A percentile compares a stretch with the other conserved stretches of the same genome.
These are phyloP conservation scores for Uropetala carovei DNA, from an alignment of 2,888 invertebrate species.

Conservation along the genomic window DNA sequence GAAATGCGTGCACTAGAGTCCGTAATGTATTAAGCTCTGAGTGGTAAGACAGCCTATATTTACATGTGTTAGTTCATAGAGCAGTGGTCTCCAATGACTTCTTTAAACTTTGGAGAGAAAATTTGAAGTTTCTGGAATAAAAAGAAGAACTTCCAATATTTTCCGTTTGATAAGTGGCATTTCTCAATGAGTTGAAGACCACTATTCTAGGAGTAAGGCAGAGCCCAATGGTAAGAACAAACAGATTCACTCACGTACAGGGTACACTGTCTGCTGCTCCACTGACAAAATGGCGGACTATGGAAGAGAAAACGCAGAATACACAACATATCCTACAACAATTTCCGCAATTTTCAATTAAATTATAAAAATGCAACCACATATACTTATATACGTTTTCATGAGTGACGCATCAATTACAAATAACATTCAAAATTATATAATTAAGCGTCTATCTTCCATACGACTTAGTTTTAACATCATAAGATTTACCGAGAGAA, in stretches of 20 bases:
- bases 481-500: not conserved
- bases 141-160: constrained; percentile 28
- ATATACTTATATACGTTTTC: constrained; percentile 37
- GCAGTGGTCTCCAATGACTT: constrained; percentile 69
- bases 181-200: constrained; percentile 68
- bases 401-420: constrained; percentile 57
- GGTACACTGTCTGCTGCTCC: constrained; percentile 72
- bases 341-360: constrained; percentile 64
- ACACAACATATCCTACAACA: constrained; percentile 68
- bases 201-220: constrained; percentile 69
- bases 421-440: constrained; percentile 39
- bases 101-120: constrained; percentile 44
- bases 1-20: constrained; percentile 67
- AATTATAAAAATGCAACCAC: constrained; percentile 36
- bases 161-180: constrained; percentile 56
- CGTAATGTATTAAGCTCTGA: constrained; percentile 67
- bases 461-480: constrained; percentile 13
- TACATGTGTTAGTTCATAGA: constrained; percentile 68
- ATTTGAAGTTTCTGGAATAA: not conserved
- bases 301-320: constrained; percentile 70
- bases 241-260: constrained; percentile 72
- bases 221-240: constrained; percentile 69
- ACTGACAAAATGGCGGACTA: constrained; percentile 73
- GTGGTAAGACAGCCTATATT: constrained; percentile 68
- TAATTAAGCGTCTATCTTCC: constrained; percentile 57